Conservation (phyloP, 2,888 invertebrate genomes). For the Prostheceraeus crozeri region DNA sequence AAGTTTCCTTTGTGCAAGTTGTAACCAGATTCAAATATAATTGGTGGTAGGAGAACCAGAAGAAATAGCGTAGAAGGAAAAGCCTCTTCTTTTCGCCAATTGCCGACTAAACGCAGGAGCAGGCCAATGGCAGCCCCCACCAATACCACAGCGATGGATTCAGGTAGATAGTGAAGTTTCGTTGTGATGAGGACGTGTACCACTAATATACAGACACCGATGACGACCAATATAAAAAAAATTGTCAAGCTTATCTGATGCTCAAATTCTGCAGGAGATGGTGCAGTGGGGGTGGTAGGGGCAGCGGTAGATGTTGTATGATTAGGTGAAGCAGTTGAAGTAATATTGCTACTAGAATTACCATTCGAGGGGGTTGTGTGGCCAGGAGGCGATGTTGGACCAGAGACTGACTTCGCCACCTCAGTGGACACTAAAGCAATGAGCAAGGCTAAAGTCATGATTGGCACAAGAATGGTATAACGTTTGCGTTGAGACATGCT, state of each 20-base stretch:
- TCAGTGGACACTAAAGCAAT: no score
- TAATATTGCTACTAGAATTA: no score
- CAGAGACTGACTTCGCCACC: no score
- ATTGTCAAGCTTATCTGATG: conserved; percentile 92
- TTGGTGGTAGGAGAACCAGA: conserved; percentile 86
- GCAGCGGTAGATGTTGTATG: background rate
- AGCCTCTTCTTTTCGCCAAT: conserved; percentile 81
- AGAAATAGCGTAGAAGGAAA: conserved; percentile 98
- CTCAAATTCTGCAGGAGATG: conserved; percentile 67
- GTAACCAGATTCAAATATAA: conserved; percentile 97
- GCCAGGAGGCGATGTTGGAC: no score
- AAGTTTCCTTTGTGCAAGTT: conserved; percentile 81
- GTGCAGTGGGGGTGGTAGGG: background rate
- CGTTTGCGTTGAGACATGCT: no score
- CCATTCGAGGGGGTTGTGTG: no score
- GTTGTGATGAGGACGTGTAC: conserved; percentile 90
- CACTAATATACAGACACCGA: conserved; percentile 77
- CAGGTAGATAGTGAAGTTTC: conserved; percentile 89
- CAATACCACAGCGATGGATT: conserved; percentile 91
- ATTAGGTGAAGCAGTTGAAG: no score
- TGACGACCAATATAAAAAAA: conserved; percentile 89
- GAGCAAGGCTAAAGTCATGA: no score
- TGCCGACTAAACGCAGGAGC: conserved; percentile 77
- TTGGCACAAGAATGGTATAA: no score
- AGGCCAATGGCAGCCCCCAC: conserved; percentile 82